Percentiles rank a stretch among this genome's conserved stretches.
phyloP scores from a whole-genome alignment of 2,888 invertebrate genomes.

The Paralinhomoeus sp. region DNA sequence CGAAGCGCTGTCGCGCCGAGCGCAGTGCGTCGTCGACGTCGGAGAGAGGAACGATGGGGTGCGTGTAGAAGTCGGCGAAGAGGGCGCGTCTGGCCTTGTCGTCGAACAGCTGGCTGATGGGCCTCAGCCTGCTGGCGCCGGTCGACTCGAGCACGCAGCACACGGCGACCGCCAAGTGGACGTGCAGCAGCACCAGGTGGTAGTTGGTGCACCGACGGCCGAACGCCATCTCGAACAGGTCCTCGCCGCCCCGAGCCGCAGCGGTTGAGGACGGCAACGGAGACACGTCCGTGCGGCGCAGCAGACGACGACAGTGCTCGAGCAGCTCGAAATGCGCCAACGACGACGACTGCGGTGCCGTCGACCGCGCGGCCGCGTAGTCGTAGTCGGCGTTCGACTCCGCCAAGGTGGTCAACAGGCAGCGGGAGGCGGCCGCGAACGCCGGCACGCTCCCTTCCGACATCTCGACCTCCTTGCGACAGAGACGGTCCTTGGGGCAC shows the following conservation, averaged over 20 bases:
- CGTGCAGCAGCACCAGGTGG: not conserved
- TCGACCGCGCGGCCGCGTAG: not conserved
- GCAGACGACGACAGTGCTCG: too few relatives aligned
- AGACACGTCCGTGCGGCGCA: too few relatives aligned
- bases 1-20: not conserved
- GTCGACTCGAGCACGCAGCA: not conserved
- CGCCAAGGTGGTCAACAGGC: not conserved
- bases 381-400: not conserved
- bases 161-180: not conserved
- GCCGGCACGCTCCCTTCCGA: not conserved
- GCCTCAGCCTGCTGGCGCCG: not conserved
- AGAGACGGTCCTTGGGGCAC: conserved; percentile 1
- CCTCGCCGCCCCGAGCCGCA: too few relatives aligned
- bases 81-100: not conserved
- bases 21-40: not conserved
- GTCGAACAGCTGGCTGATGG: not conserved
- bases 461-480: not conserved
- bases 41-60: not conserved
- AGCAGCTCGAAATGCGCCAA: too few relatives aligned
- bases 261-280: too few relatives aligned
- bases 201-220: not conserved
- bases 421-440: not conserved
- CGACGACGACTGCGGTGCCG: too few relatives aligned
- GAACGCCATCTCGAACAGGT: not conserved
- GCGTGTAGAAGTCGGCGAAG: not conserved